Percentiles rank a stretch among this genome's conserved stretches.
Evolutionary conservation across 2,888 invertebrate species (phyloP).

Genomic region (Lasioglossum figueresi): DNA sequence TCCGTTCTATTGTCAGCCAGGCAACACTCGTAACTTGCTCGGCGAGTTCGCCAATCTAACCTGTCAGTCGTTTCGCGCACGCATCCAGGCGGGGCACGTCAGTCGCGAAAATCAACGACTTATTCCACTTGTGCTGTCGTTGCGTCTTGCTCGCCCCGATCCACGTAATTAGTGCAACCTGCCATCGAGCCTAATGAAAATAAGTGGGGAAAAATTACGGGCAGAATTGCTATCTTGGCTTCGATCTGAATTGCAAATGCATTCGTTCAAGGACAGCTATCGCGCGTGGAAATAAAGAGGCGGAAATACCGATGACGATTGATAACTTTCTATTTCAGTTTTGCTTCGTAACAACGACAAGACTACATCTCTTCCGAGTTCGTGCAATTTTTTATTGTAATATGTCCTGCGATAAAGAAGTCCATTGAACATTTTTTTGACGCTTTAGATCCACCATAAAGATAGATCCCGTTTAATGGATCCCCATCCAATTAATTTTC

Average conservation of each 20-base stretch:
- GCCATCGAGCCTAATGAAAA: neutral
- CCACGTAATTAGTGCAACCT: neutral
- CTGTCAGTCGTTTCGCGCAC: conserved; percentile 65
- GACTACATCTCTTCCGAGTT: neutral
- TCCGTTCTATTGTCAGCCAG: conserved; percentile 73
- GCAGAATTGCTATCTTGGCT: neutral
- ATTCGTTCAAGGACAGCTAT: too few relatives aligned
- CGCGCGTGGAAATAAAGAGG: neutral
- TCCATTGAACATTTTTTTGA: neutral
- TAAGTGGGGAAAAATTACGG: neutral
- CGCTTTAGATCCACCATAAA: neutral
- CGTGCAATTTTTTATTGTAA: neutral
- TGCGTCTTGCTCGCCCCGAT: neutral
- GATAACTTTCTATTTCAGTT: neutral
- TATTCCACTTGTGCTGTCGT: conserved; percentile 23
- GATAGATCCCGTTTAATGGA: neutral
- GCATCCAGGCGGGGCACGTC: conserved; percentile 35
- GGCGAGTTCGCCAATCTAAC: conserved; percentile 67
- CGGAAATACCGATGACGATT: neutral
- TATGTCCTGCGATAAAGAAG: neutral
- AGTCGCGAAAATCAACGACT: conserved; percentile 35
- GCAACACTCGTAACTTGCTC: conserved; percentile 68
- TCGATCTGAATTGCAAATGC: neutral
- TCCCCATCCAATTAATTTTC: neutral
- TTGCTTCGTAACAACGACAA: neutral